Evolutionary conservation across 1,140 invertebrate genomes (phyloP).

Genomic region (Doryteuthis pealeii): DNA sequence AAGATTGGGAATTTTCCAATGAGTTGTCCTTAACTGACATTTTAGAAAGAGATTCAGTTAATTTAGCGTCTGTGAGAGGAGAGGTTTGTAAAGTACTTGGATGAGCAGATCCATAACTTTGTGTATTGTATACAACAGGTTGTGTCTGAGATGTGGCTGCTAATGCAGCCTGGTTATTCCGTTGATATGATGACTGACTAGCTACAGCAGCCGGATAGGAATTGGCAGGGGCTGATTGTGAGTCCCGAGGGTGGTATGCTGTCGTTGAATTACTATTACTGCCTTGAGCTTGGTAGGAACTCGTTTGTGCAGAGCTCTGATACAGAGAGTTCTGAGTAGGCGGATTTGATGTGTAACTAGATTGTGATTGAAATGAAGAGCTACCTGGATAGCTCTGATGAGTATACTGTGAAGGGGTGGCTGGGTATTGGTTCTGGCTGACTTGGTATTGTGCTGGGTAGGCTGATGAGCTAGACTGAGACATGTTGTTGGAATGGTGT

Average conservation of each 20-base stretch:
- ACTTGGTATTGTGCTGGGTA: conserved; percentile 36
- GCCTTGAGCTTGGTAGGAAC: conserved; percentile 30
- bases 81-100: conserved; percentile 38
- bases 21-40: conserved; percentile 49
- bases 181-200: conserved; percentile 30
- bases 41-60: conserved; percentile 52
- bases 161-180: conserved; percentile 28
- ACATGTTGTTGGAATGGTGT: conserved; percentile 21
- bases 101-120: conserved; percentile 23
- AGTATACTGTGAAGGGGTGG: conserved; percentile 35
- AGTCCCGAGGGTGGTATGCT: conserved; percentile 28
- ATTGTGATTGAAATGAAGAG: conserved; percentile 39
- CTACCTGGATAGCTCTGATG: conserved; percentile 36
- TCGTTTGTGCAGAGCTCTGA: conserved; percentile 28
- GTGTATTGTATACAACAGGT: conserved; percentile 25
- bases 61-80: conserved; percentile 44
- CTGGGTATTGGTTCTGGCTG: conserved; percentile 42
- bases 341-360: conserved; percentile 33
- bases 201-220: conserved; percentile 17
- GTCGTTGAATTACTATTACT: conserved; percentile 31
- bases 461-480: conserved; percentile 26
- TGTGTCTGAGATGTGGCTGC: conserved; percentile 30
- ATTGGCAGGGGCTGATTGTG: conserved; percentile 28
- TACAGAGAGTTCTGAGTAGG: conserved; percentile 31
- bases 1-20: conserved; percentile 40